Percentiles rank a stretch among this genome's conserved stretches.
Conservation (phyloP, 2,797 vertebrate species). For the Tolypeutes matacus region DNA sequence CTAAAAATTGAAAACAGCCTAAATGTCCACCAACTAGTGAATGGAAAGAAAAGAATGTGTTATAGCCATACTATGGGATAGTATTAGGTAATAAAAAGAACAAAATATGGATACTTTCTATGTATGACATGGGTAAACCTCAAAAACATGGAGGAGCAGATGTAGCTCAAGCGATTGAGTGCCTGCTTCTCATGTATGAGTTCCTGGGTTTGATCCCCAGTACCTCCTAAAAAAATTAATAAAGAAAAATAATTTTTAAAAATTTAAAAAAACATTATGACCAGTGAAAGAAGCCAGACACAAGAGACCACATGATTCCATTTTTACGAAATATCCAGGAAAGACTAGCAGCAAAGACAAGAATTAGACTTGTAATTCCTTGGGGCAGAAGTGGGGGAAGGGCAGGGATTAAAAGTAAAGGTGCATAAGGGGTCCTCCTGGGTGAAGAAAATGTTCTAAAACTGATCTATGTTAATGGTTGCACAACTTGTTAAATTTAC, state of each 20-base stretch:
- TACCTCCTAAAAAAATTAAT: too few relatives aligned
- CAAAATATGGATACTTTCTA: neutral
- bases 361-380: neutral
- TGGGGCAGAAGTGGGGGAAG: neutral
- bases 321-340: constrained; percentile 24
- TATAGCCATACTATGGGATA: neutral
- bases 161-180: too few relatives aligned
- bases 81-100: neutral
- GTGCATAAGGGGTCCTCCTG: neutral
- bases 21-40: neutral
- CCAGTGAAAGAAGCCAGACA: neutral
- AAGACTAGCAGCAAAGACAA: neutral
- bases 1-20: neutral
- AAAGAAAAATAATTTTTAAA: too few relatives aligned
- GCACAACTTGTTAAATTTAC: neutral
- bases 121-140: neutral
- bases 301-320: neutral
- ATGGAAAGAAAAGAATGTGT: neutral
- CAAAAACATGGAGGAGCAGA: neutral
- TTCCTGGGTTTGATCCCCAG: too few relatives aligned
- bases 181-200: too few relatives aligned
- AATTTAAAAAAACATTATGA: neutral
- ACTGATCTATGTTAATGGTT: neutral
- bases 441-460: neutral
- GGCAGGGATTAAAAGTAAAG: neutral